Evolutionary conservation across 2,888 invertebrate species (phyloP).

Genomic region (Xanthorhoe designata): DNA sequence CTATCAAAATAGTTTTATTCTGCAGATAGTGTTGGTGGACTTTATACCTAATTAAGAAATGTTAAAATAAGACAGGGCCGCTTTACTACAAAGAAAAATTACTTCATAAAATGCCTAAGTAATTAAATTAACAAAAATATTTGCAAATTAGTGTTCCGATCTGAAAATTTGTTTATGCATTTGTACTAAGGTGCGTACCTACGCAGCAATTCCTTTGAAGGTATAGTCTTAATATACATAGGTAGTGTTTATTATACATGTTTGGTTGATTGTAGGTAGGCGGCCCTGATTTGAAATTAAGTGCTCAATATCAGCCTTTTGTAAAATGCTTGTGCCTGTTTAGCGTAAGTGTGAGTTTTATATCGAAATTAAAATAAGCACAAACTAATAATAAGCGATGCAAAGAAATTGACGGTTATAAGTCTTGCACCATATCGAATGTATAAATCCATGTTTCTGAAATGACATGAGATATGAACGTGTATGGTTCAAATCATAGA

Average conservation of each 20-base stretch:
- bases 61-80: constrained; percentile 1
- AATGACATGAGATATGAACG: not conserved
- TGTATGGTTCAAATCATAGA: too few species aligned
- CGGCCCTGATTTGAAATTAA: constrained; percentile 24
- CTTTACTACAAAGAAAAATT: not conserved
- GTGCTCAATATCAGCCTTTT: constrained; percentile 70
- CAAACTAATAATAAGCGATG: not conserved
- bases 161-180: too few species aligned
- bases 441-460: not conserved
- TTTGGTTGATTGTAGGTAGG: not conserved
- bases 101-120: not conserved
- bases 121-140: too few species aligned
- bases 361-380: constrained; percentile 19
- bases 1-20: not conserved
- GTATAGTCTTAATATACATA: too few species aligned
- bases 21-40: not conserved
- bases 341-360: constrained; percentile 48
- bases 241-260: too few species aligned
- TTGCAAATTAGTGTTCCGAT: too few species aligned
- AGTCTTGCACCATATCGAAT: not conserved
- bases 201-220: too few species aligned
- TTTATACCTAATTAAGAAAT: not conserved
- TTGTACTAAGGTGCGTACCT: too few species aligned
- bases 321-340: constrained; percentile 80
- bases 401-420: not conserved